A percentile compares a stretch with the other conserved stretches of the same genome.
Conservation (phyloP, 2,888 invertebrate genomes). For the Amiota mariae region DNA sequence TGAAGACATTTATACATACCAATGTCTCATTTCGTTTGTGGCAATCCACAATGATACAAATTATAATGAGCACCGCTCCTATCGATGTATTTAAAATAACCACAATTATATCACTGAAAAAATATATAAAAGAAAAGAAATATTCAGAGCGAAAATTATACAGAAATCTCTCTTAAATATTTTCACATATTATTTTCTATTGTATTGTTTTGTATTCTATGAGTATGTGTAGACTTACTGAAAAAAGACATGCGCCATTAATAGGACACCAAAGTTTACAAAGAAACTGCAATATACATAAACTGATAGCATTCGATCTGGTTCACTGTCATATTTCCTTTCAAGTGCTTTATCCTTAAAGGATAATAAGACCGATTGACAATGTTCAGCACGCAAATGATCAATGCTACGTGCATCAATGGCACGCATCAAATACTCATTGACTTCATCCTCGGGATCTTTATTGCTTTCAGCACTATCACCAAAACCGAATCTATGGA, state of each 20-base stretch:
- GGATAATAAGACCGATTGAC: slow-evolving; percentile 86
- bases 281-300: slow-evolving; percentile 88
- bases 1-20: not conserved
- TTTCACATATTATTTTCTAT: not conserved
- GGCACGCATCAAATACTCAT: slow-evolving; percentile 95
- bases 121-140: not conserved
- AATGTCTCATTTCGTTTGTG: slow-evolving; percentile 76
- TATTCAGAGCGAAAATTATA: not conserved
- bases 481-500: slow-evolving; percentile 83
- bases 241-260: slow-evolving; percentile 80
- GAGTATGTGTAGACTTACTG: slow-evolving; percentile 78
- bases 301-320: slow-evolving; percentile 88
- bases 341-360: slow-evolving; percentile 88
- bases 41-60: slow-evolving; percentile 72
- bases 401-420: slow-evolving; percentile 96
- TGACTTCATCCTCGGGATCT: slow-evolving; percentile 93
- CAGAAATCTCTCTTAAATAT: not conserved
- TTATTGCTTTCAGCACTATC: slow-evolving; percentile 80
- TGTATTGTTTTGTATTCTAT: no score
- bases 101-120: slow-evolving; percentile 55
- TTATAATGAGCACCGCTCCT: slow-evolving; percentile 59
- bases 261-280: slow-evolving; percentile 80
- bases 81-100: slow-evolving; percentile 55
- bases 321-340: slow-evolving; percentile 82
- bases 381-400: slow-evolving; percentile 89